Percentiles rank a stretch among this genome's conserved stretches.
Evolutionary conservation across 2,888 invertebrate species (phyloP).

Genomic region (Ecdyonurus torrentis): DNA sequence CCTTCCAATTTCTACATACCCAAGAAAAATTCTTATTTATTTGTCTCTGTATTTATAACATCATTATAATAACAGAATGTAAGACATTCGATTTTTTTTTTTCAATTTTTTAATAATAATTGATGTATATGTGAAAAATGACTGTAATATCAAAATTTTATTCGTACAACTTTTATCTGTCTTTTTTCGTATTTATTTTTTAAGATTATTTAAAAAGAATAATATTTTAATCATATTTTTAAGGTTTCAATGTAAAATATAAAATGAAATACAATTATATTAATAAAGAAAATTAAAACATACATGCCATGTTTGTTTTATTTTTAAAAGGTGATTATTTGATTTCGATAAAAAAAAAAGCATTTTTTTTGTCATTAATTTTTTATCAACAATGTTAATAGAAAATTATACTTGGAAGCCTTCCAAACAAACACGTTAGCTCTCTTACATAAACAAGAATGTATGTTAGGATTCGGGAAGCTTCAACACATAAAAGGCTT

Average conservation of each 20-base stretch:
- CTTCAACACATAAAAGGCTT: neutral
- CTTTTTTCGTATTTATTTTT: neutral
- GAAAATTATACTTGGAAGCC: too few relatives aligned
- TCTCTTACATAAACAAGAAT: neutral
- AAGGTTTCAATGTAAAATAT: too few relatives aligned
- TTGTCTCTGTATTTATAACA: too few relatives aligned
- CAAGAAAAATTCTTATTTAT: neutral
- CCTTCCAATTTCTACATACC: neutral
- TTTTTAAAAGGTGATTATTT: too few relatives aligned
- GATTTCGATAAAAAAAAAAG: too few relatives aligned
- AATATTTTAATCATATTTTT: neutral
- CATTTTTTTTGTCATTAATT: too few relatives aligned
- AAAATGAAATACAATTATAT: too few relatives aligned
- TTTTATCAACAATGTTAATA: too few relatives aligned
- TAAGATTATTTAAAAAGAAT: neutral
- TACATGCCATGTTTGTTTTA: too few relatives aligned
- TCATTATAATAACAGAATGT: neutral
- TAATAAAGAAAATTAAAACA: neutral
- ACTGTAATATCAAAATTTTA: neutral
- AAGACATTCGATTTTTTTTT: neutral
- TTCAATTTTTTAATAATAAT: neutral
- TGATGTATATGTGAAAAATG: neutral
- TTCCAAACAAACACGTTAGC: neutral
- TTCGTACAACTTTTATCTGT: neutral
- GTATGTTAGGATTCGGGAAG: neutral